These are phyloP conservation scores for Trichosurus vulpecula DNA, from an alignment of 2,797 vertebrate genomes.

Conservation along the genomic window DNA sequence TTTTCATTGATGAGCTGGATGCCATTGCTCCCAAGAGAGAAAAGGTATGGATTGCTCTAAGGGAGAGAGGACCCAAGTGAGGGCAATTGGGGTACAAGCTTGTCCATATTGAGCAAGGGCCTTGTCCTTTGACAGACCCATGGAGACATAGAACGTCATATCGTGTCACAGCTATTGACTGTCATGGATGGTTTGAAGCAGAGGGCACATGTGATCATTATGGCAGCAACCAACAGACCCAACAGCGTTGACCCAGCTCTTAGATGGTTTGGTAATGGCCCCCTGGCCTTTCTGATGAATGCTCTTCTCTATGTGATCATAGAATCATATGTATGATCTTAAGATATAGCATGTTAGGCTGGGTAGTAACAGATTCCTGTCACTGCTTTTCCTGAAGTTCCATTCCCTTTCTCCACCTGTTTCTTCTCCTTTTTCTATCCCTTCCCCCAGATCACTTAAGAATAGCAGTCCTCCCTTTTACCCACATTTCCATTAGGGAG, in stretches of 20 bases:
- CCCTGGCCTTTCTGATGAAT: neutral
- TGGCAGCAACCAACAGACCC: constrained; percentile 99
- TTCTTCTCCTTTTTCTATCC: too few species aligned
- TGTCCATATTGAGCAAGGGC: constrained; percentile 62
- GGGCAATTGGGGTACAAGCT: constrained; percentile 45
- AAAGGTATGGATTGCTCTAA: constrained; percentile 89
- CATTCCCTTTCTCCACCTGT: too few species aligned
- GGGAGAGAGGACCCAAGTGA: neutral
- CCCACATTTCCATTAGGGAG: neutral
- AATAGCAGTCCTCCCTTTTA: too few species aligned
- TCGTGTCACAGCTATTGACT: constrained; percentile 98
- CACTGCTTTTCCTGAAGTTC: too few species aligned
- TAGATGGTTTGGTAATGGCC: constrained; percentile 92
- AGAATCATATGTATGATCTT: neutral
- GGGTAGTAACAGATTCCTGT: neutral
- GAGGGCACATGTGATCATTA: constrained; percentile 98
- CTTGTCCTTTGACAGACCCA: constrained; percentile 89
- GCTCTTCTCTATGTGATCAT: neutral
- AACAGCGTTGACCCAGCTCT: constrained; percentile 99
- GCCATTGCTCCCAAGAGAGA: constrained; percentile 99
- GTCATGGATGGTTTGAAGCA: constrained; percentile 99
- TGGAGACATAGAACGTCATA: constrained; percentile 97
- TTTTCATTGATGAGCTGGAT: constrained; percentile 99
- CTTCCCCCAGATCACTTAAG: too few species aligned
- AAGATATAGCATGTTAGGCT: neutral